Evolutionary conservation across 2,113 vertebrate genomes (phyloP), one percentile per base, ranked within the genome.

Genomic region (Nycticryphes semicollaris): DNA sequence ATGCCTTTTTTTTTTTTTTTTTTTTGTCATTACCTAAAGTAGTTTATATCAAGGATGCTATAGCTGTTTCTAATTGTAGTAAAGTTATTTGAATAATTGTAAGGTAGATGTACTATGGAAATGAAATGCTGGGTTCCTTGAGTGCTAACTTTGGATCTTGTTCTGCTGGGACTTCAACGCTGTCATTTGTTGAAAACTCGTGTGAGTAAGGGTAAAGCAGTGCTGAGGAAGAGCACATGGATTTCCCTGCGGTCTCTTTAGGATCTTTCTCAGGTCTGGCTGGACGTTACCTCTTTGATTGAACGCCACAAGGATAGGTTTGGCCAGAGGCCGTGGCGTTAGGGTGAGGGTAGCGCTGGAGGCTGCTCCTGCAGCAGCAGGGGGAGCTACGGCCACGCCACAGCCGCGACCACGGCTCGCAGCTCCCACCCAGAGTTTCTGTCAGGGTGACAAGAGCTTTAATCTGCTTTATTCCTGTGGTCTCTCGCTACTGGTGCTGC

Each of bases 231-330:
- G 15, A 39, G 4, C 0, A 16, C 0, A 3, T 12, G 28, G 48
- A 0, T 64, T 39, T 4, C 10, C 0, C 9, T 15, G 60, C 3
- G 23, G 7, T 31, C 6, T 14, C 9, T 53, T 7, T 6, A 56
- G 12, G 19, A 8, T 17, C 12, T n/a, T 37, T 64, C 20, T 37
- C 22, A 0, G 22, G 1, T 16, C 27, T 41, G 9, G 37, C 17
- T 30, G 41, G 37, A 5, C 39, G 16, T 12, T 41, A 12, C 6
- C 25, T 48, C 7, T 10, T 23, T 0, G 33, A 35, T 23, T 0
- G 33, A 35, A 35, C 3, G 57, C 57, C 5, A 4, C 4, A 10
- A 3, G 3, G 7, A 7, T 13, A 8, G 13, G 20, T 45, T 68
- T 51, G 43, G 30, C 56, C 45, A 4, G 21, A 14, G 13, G n/a